Percentiles rank a stretch among this genome's conserved stretches.
Evolutionary conservation across 2,113 vertebrate genomes (phyloP).

Genomic region (Clinocottus analis): DNA sequence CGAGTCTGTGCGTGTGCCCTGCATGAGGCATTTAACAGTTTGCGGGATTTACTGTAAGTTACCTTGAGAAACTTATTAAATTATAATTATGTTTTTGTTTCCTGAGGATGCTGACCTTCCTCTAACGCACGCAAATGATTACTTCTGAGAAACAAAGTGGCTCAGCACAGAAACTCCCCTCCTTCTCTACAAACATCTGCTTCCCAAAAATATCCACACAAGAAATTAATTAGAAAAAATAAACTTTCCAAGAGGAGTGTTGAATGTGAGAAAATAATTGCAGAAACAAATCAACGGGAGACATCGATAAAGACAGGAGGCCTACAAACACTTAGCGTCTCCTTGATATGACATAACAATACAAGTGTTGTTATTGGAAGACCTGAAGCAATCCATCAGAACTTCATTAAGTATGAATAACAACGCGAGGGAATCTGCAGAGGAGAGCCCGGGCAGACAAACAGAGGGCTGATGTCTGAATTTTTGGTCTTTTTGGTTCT

Average conservation of each 20-base stretch:
- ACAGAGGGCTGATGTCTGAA: no score
- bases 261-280: neutral
- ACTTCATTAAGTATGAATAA: neutral
- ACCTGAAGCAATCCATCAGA: neutral
- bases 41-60: slow-evolving; percentile 64
- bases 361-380: neutral
- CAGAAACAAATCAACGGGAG: neutral
- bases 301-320: neutral
- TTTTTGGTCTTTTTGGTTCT: no score
- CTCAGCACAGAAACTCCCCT: neutral
- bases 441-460: no score
- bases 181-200: neutral
- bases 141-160: slow-evolving; percentile 40
- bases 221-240: neutral
- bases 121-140: neutral
- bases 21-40: neutral
- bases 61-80: slow-evolving; percentile 24
- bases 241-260: neutral
- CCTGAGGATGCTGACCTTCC: neutral
- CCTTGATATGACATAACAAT: neutral
- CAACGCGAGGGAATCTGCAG: no score
- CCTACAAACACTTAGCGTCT: neutral
- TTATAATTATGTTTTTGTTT: slow-evolving; percentile 15
- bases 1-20: neutral
- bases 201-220: slow-evolving; percentile 22